phyloP scores from a whole-genome alignment of 1,140 invertebrate genomes.

The Pomacea maculata region DNA sequence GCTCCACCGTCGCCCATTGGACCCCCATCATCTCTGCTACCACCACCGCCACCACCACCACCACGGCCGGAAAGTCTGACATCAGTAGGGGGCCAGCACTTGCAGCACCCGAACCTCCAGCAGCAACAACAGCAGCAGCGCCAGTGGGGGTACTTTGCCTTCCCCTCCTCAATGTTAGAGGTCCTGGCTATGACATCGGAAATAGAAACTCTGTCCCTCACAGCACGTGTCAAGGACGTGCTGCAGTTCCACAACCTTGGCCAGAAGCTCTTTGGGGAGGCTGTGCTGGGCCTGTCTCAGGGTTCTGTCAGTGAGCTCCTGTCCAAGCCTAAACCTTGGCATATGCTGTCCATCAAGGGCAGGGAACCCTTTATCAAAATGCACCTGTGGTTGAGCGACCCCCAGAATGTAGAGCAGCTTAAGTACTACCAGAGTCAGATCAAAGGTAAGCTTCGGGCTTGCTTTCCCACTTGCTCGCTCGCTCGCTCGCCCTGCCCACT shows the following conservation, averaged over 20 bases:
- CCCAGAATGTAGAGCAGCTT: slow-evolving; percentile 88
- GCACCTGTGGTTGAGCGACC: slow-evolving; percentile 96
- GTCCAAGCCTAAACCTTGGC: slow-evolving; percentile 98
- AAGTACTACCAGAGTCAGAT: slow-evolving; percentile 63
- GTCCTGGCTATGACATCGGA: slow-evolving; percentile 96
- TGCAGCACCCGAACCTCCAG: slow-evolving; percentile 10
- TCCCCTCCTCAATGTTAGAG: slow-evolving; percentile 70
- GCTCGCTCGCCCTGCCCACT: slow-evolving; percentile 19
- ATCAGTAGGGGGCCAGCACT: slow-evolving; percentile 16
- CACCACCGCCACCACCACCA: slow-evolving; percentile 26
- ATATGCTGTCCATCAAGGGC: slow-evolving; percentile 98
- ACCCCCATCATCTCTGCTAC: slow-evolving; percentile 26
- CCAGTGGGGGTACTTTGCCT: slow-evolving; percentile 53
- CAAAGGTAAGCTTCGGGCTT: slow-evolving; percentile 56
- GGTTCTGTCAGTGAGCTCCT: slow-evolving; percentile 96
- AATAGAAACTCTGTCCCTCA: slow-evolving; percentile 94
- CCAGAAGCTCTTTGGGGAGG: slow-evolving; percentile 98
- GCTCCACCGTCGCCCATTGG: slow-evolving; percentile 21
- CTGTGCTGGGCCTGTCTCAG: slow-evolving; percentile 93
- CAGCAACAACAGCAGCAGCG: slow-evolving; percentile 18
- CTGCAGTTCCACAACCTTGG: slow-evolving; percentile 96
- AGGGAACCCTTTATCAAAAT: slow-evolving; percentile 97
- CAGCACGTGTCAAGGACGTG: slow-evolving; percentile 96
- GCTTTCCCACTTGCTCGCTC: background rate
- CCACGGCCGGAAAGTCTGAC: background rate